These are phyloP conservation scores for Drosophila paramelanica DNA, from an alignment of 2,888 invertebrate species.

Conservation along the genomic window DNA sequence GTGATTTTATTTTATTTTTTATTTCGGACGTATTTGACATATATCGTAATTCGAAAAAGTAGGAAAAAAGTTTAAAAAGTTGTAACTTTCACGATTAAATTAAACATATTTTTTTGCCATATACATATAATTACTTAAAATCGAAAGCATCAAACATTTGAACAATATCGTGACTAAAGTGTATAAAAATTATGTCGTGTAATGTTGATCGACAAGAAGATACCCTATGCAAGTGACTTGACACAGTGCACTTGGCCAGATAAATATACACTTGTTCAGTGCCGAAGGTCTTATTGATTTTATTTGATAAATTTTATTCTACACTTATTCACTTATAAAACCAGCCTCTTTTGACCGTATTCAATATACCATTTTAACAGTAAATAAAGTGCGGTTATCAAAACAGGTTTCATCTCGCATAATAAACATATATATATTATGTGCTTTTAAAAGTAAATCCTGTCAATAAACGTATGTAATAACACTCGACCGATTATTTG, in stretches of 20 bases:
- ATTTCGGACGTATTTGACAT: background rate
- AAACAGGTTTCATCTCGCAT: slow-evolving; percentile 14
- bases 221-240: slow-evolving; percentile 12
- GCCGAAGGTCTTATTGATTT: slow-evolving; percentile 2
- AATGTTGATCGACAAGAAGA: slow-evolving; percentile 1
- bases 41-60: background rate
- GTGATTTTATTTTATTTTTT: too few species aligned
- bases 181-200: background rate
- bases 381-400: slow-evolving; percentile 1
- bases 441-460: slow-evolving; percentile 47
- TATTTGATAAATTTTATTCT: background rate
- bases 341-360: background rate
- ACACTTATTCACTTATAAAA: background rate
- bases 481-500: slow-evolving; percentile 24
- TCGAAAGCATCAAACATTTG: slow-evolving; percentile 3
- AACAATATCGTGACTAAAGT: slow-evolving; percentile 5
- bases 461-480: slow-evolving; percentile 62
- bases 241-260: slow-evolving; percentile 9
- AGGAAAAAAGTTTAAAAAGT: background rate
- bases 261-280: background rate
- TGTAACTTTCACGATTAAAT: background rate
- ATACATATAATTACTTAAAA: background rate
- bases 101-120: background rate
- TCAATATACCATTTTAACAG: slow-evolving; percentile 1
- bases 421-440: slow-evolving; percentile 36